Conservation (phyloP, 2,113 vertebrate species). For the Laticauda colubrina region DNA sequence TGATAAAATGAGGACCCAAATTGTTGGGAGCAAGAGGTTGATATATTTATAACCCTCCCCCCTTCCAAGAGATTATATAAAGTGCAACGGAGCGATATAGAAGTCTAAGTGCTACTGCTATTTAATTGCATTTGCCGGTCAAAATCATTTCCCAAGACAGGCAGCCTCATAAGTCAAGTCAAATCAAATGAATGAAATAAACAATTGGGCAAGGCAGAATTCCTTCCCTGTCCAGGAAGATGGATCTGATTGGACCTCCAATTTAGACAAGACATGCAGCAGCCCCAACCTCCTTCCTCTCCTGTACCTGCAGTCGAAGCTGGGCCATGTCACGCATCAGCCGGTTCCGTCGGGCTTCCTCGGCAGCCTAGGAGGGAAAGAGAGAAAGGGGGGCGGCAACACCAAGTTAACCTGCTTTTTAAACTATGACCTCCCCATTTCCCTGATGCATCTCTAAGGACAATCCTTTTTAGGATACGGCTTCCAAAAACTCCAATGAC, state of each 20-base stretch:
- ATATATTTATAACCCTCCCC: no score
- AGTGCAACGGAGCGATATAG: no score
- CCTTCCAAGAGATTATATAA: no score
- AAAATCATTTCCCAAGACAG: not conserved
- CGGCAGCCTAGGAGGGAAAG: slow-evolving; percentile 80
- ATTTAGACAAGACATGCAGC: not conserved
- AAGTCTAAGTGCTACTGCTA: not conserved
- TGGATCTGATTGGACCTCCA: not conserved
- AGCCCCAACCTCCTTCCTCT: not conserved
- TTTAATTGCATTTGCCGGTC: not conserved
- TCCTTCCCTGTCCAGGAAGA: not conserved
- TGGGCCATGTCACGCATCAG: slow-evolving; percentile 98
- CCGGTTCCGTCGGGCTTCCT: slow-evolving; percentile 94
- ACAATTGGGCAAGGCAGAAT: not conserved
- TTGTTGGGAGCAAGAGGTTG: no score
- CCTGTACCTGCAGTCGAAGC: slow-evolving; percentile 87
- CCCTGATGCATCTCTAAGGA: not conserved
- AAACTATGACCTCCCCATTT: not conserved
- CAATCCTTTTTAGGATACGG: not conserved
- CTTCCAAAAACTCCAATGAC: not conserved
- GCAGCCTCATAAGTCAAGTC: not conserved
- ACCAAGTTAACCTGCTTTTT: not conserved
- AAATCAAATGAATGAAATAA: not conserved
- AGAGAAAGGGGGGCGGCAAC: not conserved
- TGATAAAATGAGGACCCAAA: no score